Evolutionary conservation across 2,113 vertebrate genomes (phyloP).

Genomic region (Cercocebus atys): DNA sequence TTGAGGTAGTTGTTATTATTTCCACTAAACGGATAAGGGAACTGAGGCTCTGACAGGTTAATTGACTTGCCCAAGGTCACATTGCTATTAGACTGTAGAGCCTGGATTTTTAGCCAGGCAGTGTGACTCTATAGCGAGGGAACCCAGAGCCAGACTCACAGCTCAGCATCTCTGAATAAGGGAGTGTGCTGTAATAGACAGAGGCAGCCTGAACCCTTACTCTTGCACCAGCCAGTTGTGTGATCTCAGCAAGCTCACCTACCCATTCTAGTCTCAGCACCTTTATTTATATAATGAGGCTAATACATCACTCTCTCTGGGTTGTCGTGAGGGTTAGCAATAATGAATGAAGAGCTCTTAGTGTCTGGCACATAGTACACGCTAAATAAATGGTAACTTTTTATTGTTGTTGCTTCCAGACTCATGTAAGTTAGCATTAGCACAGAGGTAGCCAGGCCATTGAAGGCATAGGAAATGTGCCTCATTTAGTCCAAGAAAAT

Average conservation of each 20-base stretch:
- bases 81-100: too few relatives aligned
- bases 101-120: background rate
- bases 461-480: background rate
- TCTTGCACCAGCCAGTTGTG: background rate
- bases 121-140: background rate
- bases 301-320: background rate
- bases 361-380: background rate
- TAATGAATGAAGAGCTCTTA: background rate
- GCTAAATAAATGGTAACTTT: background rate
- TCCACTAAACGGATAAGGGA: background rate
- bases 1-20: background rate
- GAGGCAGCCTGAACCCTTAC: background rate
- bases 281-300: background rate
- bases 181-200: background rate
- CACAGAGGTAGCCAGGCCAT: background rate
- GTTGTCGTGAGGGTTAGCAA: background rate
- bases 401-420: background rate
- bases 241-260: background rate
- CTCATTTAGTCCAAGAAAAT: background rate
- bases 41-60: background rate
- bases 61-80: background rate
- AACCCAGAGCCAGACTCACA: background rate
- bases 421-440: background rate
- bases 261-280: background rate
- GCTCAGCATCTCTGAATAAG: background rate